Evolutionary conservation across 2,797 vertebrate genomes (phyloP).

Genomic region (Melopsittacus undulatus): DNA sequence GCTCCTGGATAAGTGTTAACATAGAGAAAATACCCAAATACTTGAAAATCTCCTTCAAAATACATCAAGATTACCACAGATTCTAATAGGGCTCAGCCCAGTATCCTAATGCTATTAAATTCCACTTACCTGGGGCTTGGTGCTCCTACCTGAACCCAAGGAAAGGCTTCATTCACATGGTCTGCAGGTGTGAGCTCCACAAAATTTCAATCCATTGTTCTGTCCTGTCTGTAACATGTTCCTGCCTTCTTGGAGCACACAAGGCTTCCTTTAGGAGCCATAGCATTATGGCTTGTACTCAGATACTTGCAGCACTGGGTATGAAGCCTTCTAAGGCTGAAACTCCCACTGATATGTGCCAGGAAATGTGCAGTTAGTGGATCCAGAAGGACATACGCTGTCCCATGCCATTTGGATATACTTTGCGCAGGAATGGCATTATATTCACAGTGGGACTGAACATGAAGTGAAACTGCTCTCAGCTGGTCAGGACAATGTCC

Average conservation of each 20-base stretch:
- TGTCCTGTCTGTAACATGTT: neutral
- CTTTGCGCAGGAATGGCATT: neutral
- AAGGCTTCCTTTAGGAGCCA: neutral
- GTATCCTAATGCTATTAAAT: neutral
- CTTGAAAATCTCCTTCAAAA: neutral
- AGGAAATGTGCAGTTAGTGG: neutral
- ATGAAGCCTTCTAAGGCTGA: neutral
- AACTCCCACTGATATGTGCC: neutral
- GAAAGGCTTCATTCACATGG: neutral
- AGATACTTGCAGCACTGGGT: neutral
- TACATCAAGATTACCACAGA: neutral
- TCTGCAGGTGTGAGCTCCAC: neutral
- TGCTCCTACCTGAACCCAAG: neutral
- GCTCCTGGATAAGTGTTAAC: neutral
- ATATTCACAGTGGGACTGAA: accelerated
- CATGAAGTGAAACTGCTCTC: neutral
- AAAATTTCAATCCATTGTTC: neutral
- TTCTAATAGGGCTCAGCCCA: neutral
- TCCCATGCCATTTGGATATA: neutral
- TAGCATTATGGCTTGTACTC: neutral
- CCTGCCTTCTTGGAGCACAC: neutral
- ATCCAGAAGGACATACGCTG: neutral
- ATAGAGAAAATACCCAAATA: neutral
- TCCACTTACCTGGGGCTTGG: neutral
- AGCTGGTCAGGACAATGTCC: neutral